A percentile compares a stretch with the other conserved stretches of the same genome.
phyloP scores from a whole-genome alignment of 2,797 vertebrate species.

The Brachymystax lenok region DNA sequence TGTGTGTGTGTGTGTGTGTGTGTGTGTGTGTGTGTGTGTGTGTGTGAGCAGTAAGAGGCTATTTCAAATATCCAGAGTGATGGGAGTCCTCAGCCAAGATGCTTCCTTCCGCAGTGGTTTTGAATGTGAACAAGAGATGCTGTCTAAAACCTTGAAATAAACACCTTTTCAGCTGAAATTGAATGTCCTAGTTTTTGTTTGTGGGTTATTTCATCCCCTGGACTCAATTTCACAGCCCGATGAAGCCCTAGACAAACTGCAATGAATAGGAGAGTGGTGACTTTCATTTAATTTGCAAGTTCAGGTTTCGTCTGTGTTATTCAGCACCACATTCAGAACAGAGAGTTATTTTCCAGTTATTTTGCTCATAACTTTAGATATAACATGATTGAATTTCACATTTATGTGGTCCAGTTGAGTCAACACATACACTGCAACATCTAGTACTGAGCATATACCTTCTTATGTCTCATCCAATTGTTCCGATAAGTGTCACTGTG shows the following conservation, averaged over 20 bases:
- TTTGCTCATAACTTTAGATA: not conserved
- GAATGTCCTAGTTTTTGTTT: too few relatives aligned
- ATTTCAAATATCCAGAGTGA: conserved; percentile 61
- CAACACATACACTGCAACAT: not conserved
- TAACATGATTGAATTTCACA: not conserved
- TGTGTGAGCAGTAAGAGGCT: conserved; percentile 10
- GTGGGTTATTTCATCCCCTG: not conserved
- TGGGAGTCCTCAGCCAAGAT: conserved; percentile 54
- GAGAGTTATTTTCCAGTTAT: not conserved
- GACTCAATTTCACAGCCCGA: not conserved
- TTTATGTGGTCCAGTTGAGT: not conserved
- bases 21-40: conserved; percentile 18
- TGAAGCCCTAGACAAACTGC: not conserved
- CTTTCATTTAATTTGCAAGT: too few relatives aligned
- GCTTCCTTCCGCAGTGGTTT: conserved; percentile 27
- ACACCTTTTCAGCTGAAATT: too few relatives aligned
- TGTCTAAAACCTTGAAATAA: conserved; percentile 19
- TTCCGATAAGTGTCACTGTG: not conserved
- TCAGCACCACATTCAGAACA: not conserved
- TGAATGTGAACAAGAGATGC: conserved; percentile 24
- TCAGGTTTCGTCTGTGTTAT: too few relatives aligned
- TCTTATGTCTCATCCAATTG: not conserved
- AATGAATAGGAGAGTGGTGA: too few relatives aligned
- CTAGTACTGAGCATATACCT: not conserved
- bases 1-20: conserved; percentile 31